These are phyloP conservation scores for Eilema sororculum DNA, from an alignment of 2,888 invertebrate species.

Conservation along the genomic window DNA sequence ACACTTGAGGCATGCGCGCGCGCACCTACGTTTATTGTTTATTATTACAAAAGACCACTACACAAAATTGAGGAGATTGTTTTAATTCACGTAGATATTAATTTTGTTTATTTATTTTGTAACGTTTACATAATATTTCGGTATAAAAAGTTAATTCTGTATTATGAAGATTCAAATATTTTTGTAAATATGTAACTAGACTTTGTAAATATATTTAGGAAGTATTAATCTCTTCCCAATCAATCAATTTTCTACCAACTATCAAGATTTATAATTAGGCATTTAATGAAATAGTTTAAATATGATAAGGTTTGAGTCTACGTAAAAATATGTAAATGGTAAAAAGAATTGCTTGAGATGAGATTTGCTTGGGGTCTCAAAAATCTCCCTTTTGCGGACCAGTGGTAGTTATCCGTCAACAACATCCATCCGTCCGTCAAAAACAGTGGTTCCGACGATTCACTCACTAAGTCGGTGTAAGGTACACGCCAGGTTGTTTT, in stretches of 20 bases:
- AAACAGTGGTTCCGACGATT: too few species aligned
- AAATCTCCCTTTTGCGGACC: too few species aligned
- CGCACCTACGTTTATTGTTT: conserved; percentile 9
- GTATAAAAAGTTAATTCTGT: not conserved
- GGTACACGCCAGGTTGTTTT: too few species aligned
- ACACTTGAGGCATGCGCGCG: not conserved
- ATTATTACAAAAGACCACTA: not conserved
- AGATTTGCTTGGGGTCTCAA: too few species aligned
- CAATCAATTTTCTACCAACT: not conserved
- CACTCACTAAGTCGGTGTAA: too few species aligned
- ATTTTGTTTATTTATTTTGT: conserved; percentile 3
- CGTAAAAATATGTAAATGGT: too few species aligned
- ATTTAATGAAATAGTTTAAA: too few species aligned
- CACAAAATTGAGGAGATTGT: not conserved
- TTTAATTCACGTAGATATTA: not conserved
- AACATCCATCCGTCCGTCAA: too few species aligned
- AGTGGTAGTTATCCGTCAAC: too few species aligned
- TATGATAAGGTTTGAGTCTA: too few species aligned
- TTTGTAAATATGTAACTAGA: not conserved
- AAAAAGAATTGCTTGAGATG: too few species aligned
- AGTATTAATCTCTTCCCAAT: not conserved
- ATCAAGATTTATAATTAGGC: too few species aligned
- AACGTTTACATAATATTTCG: not conserved
- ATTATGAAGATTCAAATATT: not conserved
- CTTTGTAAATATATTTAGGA: not conserved